phyloP scores from a whole-genome alignment of 2,888 invertebrate species.

The Laothoe populi region DNA sequence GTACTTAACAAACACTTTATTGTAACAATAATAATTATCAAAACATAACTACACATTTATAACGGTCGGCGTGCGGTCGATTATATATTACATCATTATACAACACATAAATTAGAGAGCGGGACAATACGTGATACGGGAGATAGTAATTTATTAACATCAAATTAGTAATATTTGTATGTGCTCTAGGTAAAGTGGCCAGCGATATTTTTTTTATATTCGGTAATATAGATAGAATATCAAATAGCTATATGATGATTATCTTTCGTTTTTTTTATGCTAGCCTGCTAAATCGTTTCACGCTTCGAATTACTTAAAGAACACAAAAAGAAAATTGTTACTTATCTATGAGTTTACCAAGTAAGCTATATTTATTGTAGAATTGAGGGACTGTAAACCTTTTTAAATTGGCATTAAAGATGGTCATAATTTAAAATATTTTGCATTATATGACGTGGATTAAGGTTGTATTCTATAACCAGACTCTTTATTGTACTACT shows the following conservation, averaged over 20 bases:
- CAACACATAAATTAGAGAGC: not conserved
- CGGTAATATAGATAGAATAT: no score
- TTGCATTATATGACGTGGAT: not conserved
- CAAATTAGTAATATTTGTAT: not conserved
- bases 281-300: no score
- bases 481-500: no score
- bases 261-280: no score
- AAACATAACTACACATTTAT: slow-evolving; percentile 68
- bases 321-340: no score
- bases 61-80: slow-evolving; percentile 56
- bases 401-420: not conserved
- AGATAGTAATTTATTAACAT: not conserved
- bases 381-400: not conserved
- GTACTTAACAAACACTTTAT: slow-evolving; percentile 82
- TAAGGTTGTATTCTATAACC: not conserved
- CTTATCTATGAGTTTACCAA: no score
- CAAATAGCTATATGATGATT: no score
- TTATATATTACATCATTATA: not conserved
- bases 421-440: not conserved
- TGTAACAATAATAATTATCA: slow-evolving; percentile 77
- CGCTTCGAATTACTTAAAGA: no score
- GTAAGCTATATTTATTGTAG: no score
- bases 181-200: no score
- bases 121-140: not conserved
- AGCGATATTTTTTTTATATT: no score